Evolutionary conservation across 64 coral and sea anemone species (phyloP).

Genomic region (Anthopleura sola): DNA sequence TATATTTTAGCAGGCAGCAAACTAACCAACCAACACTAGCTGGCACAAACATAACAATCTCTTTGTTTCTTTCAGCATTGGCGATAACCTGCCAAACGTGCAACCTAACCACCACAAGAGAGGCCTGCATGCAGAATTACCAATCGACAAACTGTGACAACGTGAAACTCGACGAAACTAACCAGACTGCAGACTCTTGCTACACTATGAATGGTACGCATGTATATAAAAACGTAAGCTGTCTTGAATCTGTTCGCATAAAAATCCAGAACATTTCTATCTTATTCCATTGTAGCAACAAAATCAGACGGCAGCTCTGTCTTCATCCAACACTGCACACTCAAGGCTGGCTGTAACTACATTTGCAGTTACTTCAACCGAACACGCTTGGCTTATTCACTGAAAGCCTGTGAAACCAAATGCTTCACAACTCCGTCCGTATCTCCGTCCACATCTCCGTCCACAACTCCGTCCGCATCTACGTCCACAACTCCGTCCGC

Average conservation of each 20-base stretch:
- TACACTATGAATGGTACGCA: conserved; percentile 11
- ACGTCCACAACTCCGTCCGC: not conserved
- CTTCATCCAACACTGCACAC: conserved; percentile 14
- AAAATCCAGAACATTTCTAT: too few species aligned
- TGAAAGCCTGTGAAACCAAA: not conserved
- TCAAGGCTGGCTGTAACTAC: not conserved
- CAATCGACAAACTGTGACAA: not conserved
- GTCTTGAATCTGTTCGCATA: too few species aligned
- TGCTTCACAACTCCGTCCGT: not conserved
- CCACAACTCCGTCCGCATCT: not conserved
- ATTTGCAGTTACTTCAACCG: conserved; percentile 15
- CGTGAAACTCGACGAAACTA: not conserved
- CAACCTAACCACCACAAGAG: not conserved
- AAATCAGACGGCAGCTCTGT: not conserved
- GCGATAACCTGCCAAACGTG: not conserved
- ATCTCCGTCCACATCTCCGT: not conserved
- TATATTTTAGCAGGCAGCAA: too few species aligned
- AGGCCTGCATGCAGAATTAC: not conserved
- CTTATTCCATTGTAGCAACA: not conserved
- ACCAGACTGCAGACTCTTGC: conserved; percentile 3
- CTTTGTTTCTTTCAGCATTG: not conserved
- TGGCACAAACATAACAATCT: too few species aligned
- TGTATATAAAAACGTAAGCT: not conserved
- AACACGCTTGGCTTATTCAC: not conserved
- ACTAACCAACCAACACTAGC: not conserved